Evolutionary conservation across 2,888 invertebrate species (phyloP), one percentile per base, ranked within the genome.

Genomic region (Eupithecia insigniata): DNA sequence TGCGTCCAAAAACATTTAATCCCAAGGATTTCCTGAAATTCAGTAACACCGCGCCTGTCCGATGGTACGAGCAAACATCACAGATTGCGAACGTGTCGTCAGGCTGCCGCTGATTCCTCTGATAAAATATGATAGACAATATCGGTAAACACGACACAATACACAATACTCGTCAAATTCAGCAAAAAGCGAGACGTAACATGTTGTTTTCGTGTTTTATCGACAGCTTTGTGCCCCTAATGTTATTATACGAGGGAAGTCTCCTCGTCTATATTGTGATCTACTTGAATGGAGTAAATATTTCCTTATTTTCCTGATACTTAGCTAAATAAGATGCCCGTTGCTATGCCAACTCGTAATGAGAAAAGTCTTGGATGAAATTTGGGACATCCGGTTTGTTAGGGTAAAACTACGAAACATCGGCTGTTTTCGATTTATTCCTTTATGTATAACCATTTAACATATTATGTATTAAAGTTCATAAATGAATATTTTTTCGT

Each of bases 141-240:
- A 61, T 67, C 60, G 60, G 60, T 60, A 67, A 67, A 67, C n/a
- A 60, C n/a, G n/a, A n/a, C n/a, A n/a, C n/a, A n/a, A n/a, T 18
- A 10, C 28, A 60, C 60, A 68, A 22, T 67, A 36, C 18, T 26
- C 67, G 26, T 16, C 28, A 36, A 58, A 67, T 36, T 58, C 67
- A 36, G 28, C 58, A 67, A 67, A 67, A 55, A 60, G 32, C 60
- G 67, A 7, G 69, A 46, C 66, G 67, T 62, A 71, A 71, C 66
- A 71, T 36, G 66, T 67, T 62, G 62, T 71, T 71, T 71, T 71
- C 62, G 51, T 67, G 36, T 67, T 69, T 69, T 69, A 51, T 46
- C 22, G 36, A 64, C 46, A 36, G 67, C 66, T 67, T 60, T 66
- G 61, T 71, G 66, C 28, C 46, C 61, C 26, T 71, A 67, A 71